Evolutionary conservation across 2,113 vertebrate species (phyloP).

Genomic region (Lepidothrix coronata): DNA sequence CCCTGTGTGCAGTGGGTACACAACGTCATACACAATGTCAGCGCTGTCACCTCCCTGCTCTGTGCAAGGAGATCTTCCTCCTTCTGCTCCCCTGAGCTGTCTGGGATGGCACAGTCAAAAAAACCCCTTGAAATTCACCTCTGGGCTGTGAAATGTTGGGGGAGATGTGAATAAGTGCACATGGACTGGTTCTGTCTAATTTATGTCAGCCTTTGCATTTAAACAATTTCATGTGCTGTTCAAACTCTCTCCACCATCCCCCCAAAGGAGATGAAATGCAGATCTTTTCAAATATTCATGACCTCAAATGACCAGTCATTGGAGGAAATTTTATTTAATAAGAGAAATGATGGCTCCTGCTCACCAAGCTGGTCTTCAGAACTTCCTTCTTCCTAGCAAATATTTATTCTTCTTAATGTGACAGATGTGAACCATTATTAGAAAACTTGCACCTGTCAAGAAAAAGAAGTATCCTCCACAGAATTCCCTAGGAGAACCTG

Average conservation of each 20-base stretch:
- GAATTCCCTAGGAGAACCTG: background rate
- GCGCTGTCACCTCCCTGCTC: background rate
- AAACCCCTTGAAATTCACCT: background rate
- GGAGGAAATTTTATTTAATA: conserved; percentile 10
- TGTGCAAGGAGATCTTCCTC: background rate
- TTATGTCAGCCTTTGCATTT: background rate
- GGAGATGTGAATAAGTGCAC: background rate
- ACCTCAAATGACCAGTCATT: background rate
- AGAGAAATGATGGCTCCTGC: conserved; percentile 1
- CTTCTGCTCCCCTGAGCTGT: background rate
- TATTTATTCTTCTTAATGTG: conserved; percentile 1
- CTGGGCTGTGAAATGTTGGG: background rate
- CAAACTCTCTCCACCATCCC: background rate
- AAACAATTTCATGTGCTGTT: background rate
- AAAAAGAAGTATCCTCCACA: background rate
- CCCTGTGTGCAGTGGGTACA: background rate
- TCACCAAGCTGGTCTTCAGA: background rate
- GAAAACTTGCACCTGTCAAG: background rate
- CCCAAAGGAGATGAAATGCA: background rate
- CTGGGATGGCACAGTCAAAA: background rate
- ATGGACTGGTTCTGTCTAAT: background rate
- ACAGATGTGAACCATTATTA: background rate
- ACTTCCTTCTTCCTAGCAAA: conserved; percentile 31
- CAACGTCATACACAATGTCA: background rate
- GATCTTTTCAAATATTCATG: conserved; percentile 41